phyloP scores from a whole-genome alignment of 1,140 invertebrate genomes.

The Leptonema lineaticorne region DNA sequence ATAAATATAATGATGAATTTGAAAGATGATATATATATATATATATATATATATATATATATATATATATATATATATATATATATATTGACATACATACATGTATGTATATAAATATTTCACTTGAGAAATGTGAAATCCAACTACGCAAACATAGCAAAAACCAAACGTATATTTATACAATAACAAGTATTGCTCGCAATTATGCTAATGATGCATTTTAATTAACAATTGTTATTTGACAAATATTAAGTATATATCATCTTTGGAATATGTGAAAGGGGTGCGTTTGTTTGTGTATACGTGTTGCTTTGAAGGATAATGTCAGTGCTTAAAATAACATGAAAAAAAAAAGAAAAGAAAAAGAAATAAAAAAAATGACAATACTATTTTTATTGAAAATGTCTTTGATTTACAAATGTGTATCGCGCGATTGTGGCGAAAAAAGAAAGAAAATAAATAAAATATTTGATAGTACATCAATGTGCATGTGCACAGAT shows the following conservation, averaged over 20 bases:
- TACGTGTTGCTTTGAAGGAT: background rate
- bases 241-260: background rate
- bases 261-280: background rate
- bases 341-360: too few relatives aligned
- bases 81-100: too few relatives aligned
- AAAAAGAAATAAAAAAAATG: too few relatives aligned
- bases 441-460: too few relatives aligned
- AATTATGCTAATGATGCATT: conserved; percentile 9
- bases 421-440: background rate
- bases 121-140: conserved; percentile 9
- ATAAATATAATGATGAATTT: too few relatives aligned
- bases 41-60: too few relatives aligned
- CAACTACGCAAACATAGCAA: conserved; percentile 18
- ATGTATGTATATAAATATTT: too few relatives aligned
- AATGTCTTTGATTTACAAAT: background rate
- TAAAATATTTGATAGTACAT: too few relatives aligned
- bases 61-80: too few relatives aligned
- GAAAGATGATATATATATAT: too few relatives aligned
- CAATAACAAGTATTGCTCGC: conserved; percentile 14
- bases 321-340: too few relatives aligned
- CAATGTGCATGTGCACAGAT: too few relatives aligned
- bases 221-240: background rate
- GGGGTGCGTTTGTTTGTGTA: background rate
- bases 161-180: conserved; percentile 4
- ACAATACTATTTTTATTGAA: background rate